Base-by-base conservation (phyloP, 2,888 invertebrate genomes). In the Eupithecia exiguata region DNA sequence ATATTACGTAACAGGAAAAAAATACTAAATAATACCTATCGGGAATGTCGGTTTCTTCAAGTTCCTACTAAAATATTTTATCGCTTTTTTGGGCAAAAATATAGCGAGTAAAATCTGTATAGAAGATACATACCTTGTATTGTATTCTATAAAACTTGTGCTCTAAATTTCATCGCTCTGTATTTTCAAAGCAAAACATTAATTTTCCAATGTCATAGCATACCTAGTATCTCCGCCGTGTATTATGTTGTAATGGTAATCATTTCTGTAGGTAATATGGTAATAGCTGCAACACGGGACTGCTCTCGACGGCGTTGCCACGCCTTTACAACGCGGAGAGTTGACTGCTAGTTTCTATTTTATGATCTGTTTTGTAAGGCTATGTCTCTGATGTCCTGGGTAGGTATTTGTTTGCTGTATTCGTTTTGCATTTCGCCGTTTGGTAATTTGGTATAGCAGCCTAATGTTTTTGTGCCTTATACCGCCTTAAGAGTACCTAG, bases 221-320 rank as follows among this genome's bases (percentile, higher is more conserved):
- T 77, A 79, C 68, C 67, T 66, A 72, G 81, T 79, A 69, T 69
- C 68, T n/a, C 46, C 71, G 61, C 70, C 79, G 77, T 79, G 82
- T 83, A 86, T 86, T 84, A 87, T 84, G 86, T 88, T 87, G 87
- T 88, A 88, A 88, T 89, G 83, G 86, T 88, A 87, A 89, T 89
- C 80, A 88, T 89, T 87, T 88, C 85, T 88, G 86, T 89, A 63
- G 73, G 73, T 76, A 88, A 89, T 88, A 90, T 90, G 88, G 86
- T 90, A 89, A 90, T 89, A 81, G 78, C 78, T 83, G 83, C 80
- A 77, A 85, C 86, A 86, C 85, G 84, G 84, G 87, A 86, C 86
- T 85, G 84, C 86, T 84, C 86, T 84, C 82, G 79, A 82, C 84
- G 84, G 85, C 83, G 83, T 82, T 78, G 81, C 84, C 74, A 76